These are phyloP conservation scores for Sebastes jordani DNA, from an alignment of 2,797 vertebrate genomes.

Conservation along the genomic window DNA sequence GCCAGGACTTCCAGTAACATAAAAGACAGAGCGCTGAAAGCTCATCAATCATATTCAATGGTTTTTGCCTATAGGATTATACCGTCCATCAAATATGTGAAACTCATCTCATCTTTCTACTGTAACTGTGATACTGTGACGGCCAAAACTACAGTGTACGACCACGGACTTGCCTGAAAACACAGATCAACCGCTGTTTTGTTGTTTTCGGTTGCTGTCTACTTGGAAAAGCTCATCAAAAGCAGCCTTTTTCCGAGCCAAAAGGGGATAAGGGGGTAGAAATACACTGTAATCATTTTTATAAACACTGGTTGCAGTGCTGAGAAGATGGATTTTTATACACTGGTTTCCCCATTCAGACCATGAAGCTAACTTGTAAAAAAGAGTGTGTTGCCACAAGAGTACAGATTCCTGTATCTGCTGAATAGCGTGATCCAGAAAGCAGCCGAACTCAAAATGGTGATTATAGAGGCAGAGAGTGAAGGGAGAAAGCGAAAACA, in stretches of 20 bases:
- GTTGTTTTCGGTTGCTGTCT: conserved; percentile 47
- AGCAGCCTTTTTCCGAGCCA: conserved; percentile 24
- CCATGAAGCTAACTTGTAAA: conserved; percentile 9
- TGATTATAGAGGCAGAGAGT: conserved; percentile 20
- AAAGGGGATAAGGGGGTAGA: conserved; percentile 26
- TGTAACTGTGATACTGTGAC: conserved; percentile 73
- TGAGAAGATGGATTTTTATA: conserved; percentile 50
- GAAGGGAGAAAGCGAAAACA: background rate
- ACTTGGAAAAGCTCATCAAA: conserved; percentile 30
- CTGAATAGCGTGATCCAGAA: conserved; percentile 21
- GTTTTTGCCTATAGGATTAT: conserved; percentile 48
- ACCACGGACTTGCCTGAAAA: conserved; percentile 30
- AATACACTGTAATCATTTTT: conserved; percentile 57
- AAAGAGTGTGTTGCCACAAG: background rate
- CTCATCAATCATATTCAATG: conserved; percentile 48
- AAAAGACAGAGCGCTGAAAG: conserved; percentile 36
- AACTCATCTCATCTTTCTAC: conserved; percentile 58
- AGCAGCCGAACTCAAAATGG: conserved; percentile 32
- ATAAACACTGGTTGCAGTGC: conserved; percentile 44
- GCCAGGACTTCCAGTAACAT: conserved; percentile 9
- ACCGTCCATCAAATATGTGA: conserved; percentile 49
- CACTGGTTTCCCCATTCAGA: conserved; percentile 47
- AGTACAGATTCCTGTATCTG: conserved; percentile 20
- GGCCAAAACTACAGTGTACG: conserved; percentile 52
- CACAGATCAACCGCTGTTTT: conserved; percentile 39